Evolutionary conservation across 2,888 invertebrate species (phyloP), one percentile per base, ranked within the genome.

Genomic region (Synanthedon vespiformis): DNA sequence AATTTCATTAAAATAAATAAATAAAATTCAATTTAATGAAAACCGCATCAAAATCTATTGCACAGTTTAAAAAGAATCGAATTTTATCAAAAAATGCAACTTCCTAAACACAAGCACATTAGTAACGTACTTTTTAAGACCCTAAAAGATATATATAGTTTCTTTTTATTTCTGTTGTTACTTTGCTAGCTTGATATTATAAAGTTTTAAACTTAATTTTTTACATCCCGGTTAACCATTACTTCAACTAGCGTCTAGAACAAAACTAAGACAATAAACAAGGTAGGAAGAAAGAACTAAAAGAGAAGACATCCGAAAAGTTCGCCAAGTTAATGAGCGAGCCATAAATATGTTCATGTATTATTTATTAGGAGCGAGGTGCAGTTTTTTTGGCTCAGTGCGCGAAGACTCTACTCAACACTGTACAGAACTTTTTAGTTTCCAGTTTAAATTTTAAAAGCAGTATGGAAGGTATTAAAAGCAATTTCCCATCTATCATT

Each of bases 341-440:
- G 61, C 65, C 68, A 71, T 82, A 84, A 80, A 82, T 78, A 79
- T 68, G 64, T 67, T 73, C 74, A 74, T 77, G 77, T 78, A 72
- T 80, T 76, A 83, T 79, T 83, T 84, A 85, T 77, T 71, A 72
- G 61, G 58, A 62, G 65, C 66, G 67, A 69, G 70, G 73, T 71
- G 74, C 72, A 79, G 75, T 79, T 80, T 82, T 44, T 83, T 83
- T 77, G 75, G 74, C 72, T 74, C 72, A 67, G 67, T 69, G 67
- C 63, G 68, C 63, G 63, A 68, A 57, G 59, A 56, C 59, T 62
- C 61, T 59, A 60, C 66, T 44, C 44, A 44, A 44, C 44, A 44
- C 44, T 44, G 14, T 44, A 44, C n/a, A 13, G 44, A 34, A 44
- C 44, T 44, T 44, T 44, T 44, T 44, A 44, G 13, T 44, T 2